Evolutionary conservation across 2,888 invertebrate genomes (phyloP).

Genomic region (Synanthedon formicaeformis): DNA sequence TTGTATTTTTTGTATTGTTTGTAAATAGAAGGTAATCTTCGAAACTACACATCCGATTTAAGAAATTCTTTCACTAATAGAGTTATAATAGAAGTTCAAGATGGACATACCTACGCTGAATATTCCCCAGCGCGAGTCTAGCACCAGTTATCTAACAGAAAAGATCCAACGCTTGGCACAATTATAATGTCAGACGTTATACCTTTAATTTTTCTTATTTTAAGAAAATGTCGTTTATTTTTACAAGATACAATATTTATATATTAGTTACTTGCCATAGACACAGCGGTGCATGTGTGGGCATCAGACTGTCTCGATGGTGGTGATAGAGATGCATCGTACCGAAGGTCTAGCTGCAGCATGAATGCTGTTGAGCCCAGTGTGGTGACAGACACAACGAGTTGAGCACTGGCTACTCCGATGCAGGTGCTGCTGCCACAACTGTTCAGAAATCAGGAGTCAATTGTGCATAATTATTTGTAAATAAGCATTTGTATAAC

Average conservation of each 20-base stretch:
- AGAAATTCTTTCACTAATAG: too few relatives aligned
- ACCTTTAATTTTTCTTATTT: too few relatives aligned
- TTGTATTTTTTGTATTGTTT: too few relatives aligned
- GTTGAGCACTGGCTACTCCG: constrained; percentile 60
- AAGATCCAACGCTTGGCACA: too few relatives aligned
- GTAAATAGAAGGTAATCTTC: too few relatives aligned
- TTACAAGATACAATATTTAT: neutral
- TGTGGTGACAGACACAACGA: constrained; percentile 49
- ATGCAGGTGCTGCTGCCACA: constrained; percentile 55
- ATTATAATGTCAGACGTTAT: too few relatives aligned
- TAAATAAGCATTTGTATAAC: neutral
- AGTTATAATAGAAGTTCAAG: too few relatives aligned
- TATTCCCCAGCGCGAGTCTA: too few relatives aligned
- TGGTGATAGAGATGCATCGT: constrained; percentile 49
- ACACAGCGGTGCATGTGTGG: constrained; percentile 58
- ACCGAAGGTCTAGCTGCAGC: constrained; percentile 51
- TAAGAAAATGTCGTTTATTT: too few relatives aligned
- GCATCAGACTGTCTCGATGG: constrained; percentile 52
- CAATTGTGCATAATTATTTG: neutral
- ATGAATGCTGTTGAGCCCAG: constrained; percentile 56
- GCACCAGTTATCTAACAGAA: too few relatives aligned
- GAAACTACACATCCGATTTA: too few relatives aligned
- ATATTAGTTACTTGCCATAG: constrained; percentile 47
- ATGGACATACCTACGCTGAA: too few relatives aligned
- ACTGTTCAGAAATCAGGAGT: constrained; percentile 16